Conservation (phyloP, 2,888 invertebrate species). For the Hirtodrosophila duncani region DNA sequence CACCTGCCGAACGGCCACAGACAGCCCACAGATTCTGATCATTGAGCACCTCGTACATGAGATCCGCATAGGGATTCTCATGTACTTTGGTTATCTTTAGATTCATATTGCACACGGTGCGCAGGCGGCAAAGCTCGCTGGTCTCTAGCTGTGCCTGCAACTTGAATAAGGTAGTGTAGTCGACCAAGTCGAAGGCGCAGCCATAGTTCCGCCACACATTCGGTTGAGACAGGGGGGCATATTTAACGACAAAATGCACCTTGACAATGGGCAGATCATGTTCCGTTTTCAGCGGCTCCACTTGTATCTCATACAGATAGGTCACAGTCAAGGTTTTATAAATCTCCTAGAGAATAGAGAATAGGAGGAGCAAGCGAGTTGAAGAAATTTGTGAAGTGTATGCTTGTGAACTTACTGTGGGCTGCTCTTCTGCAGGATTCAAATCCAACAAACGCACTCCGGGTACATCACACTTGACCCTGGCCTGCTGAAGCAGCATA, state of each 20-base stretch:
- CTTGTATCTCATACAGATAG: conserved; percentile 89
- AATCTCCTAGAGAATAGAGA: conserved; percentile 80
- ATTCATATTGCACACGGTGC: conserved; percentile 90
- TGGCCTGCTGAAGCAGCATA: conserved; percentile 79
- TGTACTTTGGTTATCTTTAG: conserved; percentile 84
- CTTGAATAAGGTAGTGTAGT: conserved; percentile 91
- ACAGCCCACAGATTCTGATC: conserved; percentile 97
- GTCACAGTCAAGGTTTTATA: conserved; percentile 87
- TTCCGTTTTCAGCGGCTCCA: conserved; percentile 82
- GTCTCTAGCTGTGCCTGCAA: conserved; percentile 85
- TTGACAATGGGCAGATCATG: conserved; percentile 81
- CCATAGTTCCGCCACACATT: conserved; percentile 79
- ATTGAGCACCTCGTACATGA: conserved; percentile 96
- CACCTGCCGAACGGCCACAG: conserved; percentile 92
- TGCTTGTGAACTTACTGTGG: conserved; percentile 79
- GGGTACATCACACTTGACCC: conserved; percentile 81
- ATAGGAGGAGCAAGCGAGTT: not conserved
- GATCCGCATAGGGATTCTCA: conserved; percentile 78
- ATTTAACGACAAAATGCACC: conserved; percentile 83
- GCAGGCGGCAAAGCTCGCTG: conserved; percentile 91
- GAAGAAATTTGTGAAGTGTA: not conserved
- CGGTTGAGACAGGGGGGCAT: conserved; percentile 77
- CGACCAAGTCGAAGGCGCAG: conserved; percentile 88
- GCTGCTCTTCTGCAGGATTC: conserved; percentile 82
- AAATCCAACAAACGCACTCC: conserved; percentile 83